Evolutionary conservation across 1,140 invertebrate species (phyloP), one percentile per base, ranked within the genome.

Genomic region (Bombus confusus): DNA sequence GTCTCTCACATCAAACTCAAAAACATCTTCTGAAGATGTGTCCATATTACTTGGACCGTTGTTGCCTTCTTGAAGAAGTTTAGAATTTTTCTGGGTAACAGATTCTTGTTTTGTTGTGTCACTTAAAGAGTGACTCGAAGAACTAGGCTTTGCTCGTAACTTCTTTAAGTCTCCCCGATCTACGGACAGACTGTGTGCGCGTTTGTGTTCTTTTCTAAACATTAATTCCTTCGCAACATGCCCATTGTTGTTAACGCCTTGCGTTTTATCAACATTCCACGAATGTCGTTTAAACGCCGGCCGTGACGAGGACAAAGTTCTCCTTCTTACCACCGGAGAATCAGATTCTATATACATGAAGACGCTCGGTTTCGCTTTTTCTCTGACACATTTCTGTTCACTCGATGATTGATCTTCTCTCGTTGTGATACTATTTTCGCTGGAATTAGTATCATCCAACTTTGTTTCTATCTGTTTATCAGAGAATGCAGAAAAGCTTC

Each of bases 311-410:
- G 96, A 96, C 41, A 96, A 87, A 0, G 96, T 96, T 71, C 95
- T 95, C 34, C 96, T 94, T 83, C 96, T 91, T 0, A 95, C 94
- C 2, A 96, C 95, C 2, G 96, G 93, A 1, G 96, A 96, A 86
- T 97, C 96, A 22, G 96, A 96, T 84, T 96, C 96, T 78, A 96
- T 96, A 77, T 95, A 96, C 95, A 96, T 96, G 81, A 95, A 96
- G 34, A 96, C 95, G 28, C 95, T 94, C 52, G 94, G 93, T 76
- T 95, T 95, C 2, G 91, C 59, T 47, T 93, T 93, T 79, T 92
- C 91, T 37, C 76, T 91, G 18, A 69, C 59, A 41, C 34, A 57
- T 59, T 86, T 85, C 68, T 86, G 81, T 43, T 81, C 80, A 3
- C 22, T 64, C 31, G 37, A 18, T 43, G 25, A 59, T 47, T 86